A percentile compares a stretch with the other conserved stretches of the same genome.
Conservation (phyloP, 2,113 vertebrate genomes). For the Saguinus imperator region DNA sequence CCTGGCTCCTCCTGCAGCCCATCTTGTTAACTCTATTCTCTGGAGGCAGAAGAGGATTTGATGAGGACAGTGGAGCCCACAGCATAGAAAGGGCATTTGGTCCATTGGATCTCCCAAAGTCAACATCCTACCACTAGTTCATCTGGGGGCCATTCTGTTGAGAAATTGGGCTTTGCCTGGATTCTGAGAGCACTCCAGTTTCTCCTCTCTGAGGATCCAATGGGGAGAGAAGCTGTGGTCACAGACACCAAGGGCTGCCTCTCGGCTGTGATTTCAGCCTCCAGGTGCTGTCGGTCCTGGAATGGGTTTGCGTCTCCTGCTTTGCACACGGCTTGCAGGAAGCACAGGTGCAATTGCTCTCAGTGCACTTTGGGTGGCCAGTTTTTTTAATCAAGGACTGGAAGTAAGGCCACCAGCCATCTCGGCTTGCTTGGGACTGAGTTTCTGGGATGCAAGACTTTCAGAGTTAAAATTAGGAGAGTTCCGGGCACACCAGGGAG, state of each 20-base stretch:
- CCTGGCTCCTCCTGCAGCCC: not conserved
- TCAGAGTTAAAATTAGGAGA: fast-evolving
- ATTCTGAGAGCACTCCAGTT: not conserved
- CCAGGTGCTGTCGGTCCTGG: fast-evolving
- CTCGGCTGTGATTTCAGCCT: too few species aligned
- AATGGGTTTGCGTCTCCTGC: fast-evolving
- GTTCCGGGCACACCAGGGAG: not conserved
- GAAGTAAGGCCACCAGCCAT: fast-evolving
- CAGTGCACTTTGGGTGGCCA: fast-evolving
- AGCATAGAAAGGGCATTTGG: fast-evolving
- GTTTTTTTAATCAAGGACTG: too few species aligned
- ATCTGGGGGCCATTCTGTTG: not conserved
- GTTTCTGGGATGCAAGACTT: too few species aligned
- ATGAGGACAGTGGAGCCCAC: not conserved
- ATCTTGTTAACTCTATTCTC: not conserved
- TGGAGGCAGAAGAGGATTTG: not conserved
- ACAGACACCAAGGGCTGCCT: fast-evolving
- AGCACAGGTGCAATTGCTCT: fast-evolving
- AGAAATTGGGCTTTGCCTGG: not conserved
- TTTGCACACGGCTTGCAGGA: fast-evolving
- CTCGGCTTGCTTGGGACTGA: fast-evolving
- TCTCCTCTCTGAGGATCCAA: not conserved
- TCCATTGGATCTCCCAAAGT: fast-evolving
- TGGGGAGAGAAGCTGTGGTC: not conserved
- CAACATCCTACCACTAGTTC: not conserved